Evolutionary conservation across 2,113 vertebrate genomes (phyloP).

Genomic region (Athene cunicularia): DNA sequence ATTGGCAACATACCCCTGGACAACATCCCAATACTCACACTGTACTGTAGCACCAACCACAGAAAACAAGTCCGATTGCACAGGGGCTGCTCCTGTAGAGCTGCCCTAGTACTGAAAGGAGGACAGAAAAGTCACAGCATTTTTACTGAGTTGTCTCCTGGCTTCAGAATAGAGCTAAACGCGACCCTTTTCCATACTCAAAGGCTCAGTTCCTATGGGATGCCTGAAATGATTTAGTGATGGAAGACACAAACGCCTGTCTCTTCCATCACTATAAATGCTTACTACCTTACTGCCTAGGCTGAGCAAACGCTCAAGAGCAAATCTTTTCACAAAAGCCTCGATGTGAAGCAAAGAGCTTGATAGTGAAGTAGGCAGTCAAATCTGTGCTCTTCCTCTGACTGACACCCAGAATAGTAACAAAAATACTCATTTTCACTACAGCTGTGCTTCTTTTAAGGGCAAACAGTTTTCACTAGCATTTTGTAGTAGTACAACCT

Average conservation of each 20-base stretch:
- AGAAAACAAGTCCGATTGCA: neutral
- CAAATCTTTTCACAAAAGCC: conserved; percentile 44
- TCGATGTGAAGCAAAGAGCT: conserved; percentile 46
- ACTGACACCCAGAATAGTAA: conserved; percentile 56
- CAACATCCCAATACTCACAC: neutral
- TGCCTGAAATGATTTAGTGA: neutral
- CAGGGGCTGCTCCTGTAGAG: neutral
- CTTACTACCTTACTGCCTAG: neutral
- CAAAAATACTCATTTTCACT: conserved; percentile 60
- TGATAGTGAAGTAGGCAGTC: conserved; percentile 48
- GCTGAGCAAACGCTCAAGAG: conserved; percentile 40
- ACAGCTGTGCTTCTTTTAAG: conserved; percentile 23
- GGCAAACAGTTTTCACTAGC: conserved; percentile 12
- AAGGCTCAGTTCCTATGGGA: neutral
- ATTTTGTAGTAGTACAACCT: neutral
- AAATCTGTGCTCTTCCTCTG: conserved; percentile 56
- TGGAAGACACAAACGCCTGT: neutral
- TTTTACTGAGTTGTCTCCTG: neutral
- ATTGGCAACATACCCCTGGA: neutral
- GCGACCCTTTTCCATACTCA: neutral
- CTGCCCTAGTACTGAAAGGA: neutral
- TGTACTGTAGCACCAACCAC: neutral
- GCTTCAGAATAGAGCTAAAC: neutral
- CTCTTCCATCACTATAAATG: conserved; percentile 14
- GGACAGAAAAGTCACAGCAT: neutral